These are phyloP conservation scores for Cossypha niveicapilla DNA, from an alignment of 2,797 vertebrate genomes.

Conservation along the genomic window DNA sequence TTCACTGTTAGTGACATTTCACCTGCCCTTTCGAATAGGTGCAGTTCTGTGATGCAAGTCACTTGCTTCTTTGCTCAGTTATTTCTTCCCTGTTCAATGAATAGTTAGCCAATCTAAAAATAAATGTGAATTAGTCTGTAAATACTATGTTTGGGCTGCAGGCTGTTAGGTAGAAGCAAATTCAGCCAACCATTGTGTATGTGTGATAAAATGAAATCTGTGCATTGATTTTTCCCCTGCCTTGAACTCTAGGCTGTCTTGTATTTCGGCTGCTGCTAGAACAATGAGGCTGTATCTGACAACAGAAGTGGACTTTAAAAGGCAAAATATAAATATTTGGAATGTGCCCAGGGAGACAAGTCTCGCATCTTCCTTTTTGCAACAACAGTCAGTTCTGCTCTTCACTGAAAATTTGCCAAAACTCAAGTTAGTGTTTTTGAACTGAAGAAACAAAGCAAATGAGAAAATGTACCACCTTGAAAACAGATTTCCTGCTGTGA, in stretches of 20 bases:
- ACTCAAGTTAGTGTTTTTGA: neutral
- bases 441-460: neutral
- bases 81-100: neutral
- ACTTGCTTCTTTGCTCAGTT: neutral
- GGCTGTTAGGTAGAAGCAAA: neutral
- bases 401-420: neutral
- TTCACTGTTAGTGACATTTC: neutral
- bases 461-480: neutral
- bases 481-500: neutral
- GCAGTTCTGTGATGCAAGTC: neutral
- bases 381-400: neutral
- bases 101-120: neutral
- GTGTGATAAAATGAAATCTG: neutral
- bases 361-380: neutral
- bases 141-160: neutral
- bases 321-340: neutral
- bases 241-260: neutral
- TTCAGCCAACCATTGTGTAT: neutral
- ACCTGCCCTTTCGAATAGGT: neutral
- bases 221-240: neutral
- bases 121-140: neutral
- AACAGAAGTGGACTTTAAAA: neutral
- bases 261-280: neutral
- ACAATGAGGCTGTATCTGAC: neutral
- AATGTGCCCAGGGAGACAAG: neutral